These are phyloP conservation scores for Leucania comma DNA, from an alignment of 2,888 invertebrate species.

Conservation along the genomic window DNA sequence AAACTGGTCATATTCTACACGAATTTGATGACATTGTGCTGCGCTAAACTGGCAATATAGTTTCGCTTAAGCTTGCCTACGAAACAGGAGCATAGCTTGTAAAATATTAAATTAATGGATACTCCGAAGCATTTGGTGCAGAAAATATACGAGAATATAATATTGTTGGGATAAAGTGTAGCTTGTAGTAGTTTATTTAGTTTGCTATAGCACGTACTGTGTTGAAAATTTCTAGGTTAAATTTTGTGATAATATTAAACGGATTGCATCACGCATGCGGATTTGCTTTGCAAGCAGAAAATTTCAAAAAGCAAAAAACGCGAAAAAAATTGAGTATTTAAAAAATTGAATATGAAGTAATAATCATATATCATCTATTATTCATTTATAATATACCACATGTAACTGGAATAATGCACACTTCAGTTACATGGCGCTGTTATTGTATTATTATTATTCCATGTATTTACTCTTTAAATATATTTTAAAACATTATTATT, in stretches of 20 bases:
- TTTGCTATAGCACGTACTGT: background rate
- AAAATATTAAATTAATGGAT: conserved; percentile 56
- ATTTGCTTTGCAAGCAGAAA: no score
- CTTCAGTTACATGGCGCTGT: no score
- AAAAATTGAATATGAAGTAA: no score
- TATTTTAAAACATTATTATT: no score
- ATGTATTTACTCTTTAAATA: no score
- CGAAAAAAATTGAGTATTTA: no score
- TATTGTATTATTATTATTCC: no score
- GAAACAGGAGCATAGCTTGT: conserved; percentile 32
- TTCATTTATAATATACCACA: background rate
- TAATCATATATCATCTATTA: no score
- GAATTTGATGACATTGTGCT: conserved; percentile 41
- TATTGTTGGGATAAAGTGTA: conserved; percentile 10
- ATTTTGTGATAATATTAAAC: conserved; percentile 1
- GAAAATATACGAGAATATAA: conserved; percentile 28
- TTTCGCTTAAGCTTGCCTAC: conserved; percentile 30
- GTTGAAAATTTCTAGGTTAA: background rate
- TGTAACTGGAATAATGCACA: background rate
- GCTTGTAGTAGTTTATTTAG: background rate
- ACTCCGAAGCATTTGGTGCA: conserved; percentile 50
- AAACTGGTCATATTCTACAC: conserved; percentile 31
- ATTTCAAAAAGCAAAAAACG: no score
- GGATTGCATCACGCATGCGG: no score
- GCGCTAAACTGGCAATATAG: conserved; percentile 40